Percentiles rank a stretch among this genome's conserved stretches.
phyloP scores from a whole-genome alignment of 1,140 invertebrate genomes.

The Calephelis virginiensis region DNA sequence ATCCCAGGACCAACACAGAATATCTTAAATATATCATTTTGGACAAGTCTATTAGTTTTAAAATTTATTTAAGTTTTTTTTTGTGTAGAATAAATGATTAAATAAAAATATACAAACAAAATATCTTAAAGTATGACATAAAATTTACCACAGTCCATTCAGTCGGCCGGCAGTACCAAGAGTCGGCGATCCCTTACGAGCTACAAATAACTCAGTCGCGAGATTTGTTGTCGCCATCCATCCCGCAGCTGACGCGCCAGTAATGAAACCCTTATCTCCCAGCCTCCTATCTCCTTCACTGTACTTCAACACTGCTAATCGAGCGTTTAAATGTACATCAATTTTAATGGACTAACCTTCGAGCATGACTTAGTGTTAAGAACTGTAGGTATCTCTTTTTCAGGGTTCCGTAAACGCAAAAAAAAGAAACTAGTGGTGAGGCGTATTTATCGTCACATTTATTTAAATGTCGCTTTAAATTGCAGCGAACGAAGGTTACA shows the following conservation, averaged over 20 bases:
- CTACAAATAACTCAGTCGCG: slow-evolving; percentile 35
- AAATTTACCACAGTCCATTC: not conserved
- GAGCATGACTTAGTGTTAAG: not conserved
- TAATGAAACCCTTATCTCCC: slow-evolving; percentile 40
- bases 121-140: not conserved
- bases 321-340: slow-evolving; percentile 11
- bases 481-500: no score
- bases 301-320: slow-evolving; percentile 33
- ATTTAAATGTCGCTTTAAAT: no score
- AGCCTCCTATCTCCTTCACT: slow-evolving; percentile 35
- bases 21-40: no score
- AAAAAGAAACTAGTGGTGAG: no score
- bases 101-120: no score
- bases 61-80: no score
- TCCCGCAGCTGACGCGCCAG: slow-evolving; percentile 30
- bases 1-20: no score
- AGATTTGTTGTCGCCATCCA: slow-evolving; percentile 40
- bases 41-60: no score
- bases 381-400: no score
- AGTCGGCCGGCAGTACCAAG: not conserved
- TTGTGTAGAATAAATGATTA: no score
- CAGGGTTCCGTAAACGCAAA: no score
- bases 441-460: no score
- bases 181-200: slow-evolving; percentile 16
- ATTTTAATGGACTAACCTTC: slow-evolving; percentile 7